These are phyloP conservation scores for Ptychadena robeensis DNA, from an alignment of 2,797 vertebrate species.

Conservation along the genomic window DNA sequence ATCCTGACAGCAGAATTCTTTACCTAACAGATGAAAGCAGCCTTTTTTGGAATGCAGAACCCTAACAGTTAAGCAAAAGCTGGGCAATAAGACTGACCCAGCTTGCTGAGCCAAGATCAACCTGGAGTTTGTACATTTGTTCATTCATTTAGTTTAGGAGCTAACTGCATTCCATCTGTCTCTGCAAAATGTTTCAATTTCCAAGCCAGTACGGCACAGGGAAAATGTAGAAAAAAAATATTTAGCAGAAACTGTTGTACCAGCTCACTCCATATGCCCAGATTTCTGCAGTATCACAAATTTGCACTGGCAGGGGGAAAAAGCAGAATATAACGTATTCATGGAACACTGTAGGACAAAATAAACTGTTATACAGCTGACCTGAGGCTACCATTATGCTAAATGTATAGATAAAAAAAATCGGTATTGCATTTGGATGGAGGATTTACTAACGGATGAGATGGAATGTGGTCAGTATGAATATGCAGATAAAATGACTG, in stretches of 20 bases:
- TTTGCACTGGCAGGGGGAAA: slow-evolving; percentile 31
- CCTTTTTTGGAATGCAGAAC: slow-evolving; percentile 49
- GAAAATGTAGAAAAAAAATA: slow-evolving; percentile 49
- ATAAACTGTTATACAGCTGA: slow-evolving; percentile 22
- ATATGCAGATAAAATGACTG: slow-evolving; percentile 31
- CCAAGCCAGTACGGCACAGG: slow-evolving; percentile 63
- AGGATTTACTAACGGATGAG: slow-evolving; percentile 35
- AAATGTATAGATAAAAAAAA: slow-evolving; percentile 20
- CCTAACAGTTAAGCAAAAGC: slow-evolving; percentile 63
- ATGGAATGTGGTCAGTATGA: slow-evolving; percentile 1
- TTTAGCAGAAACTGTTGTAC: slow-evolving; percentile 46
- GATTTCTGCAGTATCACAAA: slow-evolving; percentile 40
- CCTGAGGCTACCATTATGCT: slow-evolving; percentile 8
- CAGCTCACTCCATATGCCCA: slow-evolving; percentile 40
- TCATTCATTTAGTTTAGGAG: slow-evolving; percentile 68
- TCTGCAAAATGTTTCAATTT: slow-evolving; percentile 65
- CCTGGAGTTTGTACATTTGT: slow-evolving; percentile 65
- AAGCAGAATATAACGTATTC: slow-evolving; percentile 3
- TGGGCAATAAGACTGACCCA: slow-evolving; percentile 55
- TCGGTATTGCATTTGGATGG: slow-evolving; percentile 18
- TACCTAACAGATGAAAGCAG: neutral
- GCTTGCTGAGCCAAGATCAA: slow-evolving; percentile 65
- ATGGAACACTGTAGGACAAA: slow-evolving; percentile 13
- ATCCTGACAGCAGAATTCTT: neutral
- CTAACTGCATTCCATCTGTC: slow-evolving; percentile 71